These are phyloP conservation scores for Tryphoninae sp. DNA, from an alignment of 2,888 invertebrate genomes.

Conservation along the genomic window DNA sequence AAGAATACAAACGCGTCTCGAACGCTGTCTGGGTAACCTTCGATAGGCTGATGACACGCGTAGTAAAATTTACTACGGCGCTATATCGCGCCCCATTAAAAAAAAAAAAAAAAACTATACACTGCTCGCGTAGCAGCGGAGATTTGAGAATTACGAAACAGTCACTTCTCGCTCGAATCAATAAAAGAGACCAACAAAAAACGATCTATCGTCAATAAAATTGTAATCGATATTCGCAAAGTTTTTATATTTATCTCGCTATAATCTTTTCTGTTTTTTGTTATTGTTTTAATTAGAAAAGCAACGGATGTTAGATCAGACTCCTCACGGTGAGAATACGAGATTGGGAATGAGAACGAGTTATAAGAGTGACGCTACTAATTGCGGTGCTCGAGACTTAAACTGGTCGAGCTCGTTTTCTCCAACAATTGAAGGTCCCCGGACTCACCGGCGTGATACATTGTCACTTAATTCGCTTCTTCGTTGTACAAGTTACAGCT, in stretches of 20 bases:
- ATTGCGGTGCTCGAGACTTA: slow-evolving; percentile 12
- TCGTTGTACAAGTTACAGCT: background rate
- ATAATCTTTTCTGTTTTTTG: background rate
- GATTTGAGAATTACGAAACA: slow-evolving; percentile 9
- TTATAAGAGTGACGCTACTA: background rate
- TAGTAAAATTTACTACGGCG: slow-evolving; percentile 1
- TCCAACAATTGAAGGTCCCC: slow-evolving; percentile 40
- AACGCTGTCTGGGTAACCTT: background rate
- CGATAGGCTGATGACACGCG: slow-evolving; percentile 24
- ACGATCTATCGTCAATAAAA: background rate
- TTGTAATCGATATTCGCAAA: background rate
- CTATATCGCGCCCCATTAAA: background rate
- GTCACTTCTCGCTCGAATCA: slow-evolving; percentile 10
- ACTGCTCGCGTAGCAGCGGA: background rate
- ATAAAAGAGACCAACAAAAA: slow-evolving; percentile 12
- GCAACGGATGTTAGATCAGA: background rate
- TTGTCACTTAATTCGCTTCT: slow-evolving; percentile 28
- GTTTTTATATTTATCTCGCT: background rate
- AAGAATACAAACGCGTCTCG: background rate
- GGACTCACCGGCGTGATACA: slow-evolving; percentile 33
- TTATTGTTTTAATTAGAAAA: background rate
- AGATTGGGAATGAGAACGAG: background rate
- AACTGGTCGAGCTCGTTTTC: slow-evolving; percentile 32
- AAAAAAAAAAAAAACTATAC: background rate
- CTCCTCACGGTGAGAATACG: background rate